phyloP scores from a whole-genome alignment of 2,888 invertebrate genomes.

The Linyphia triangularis region DNA sequence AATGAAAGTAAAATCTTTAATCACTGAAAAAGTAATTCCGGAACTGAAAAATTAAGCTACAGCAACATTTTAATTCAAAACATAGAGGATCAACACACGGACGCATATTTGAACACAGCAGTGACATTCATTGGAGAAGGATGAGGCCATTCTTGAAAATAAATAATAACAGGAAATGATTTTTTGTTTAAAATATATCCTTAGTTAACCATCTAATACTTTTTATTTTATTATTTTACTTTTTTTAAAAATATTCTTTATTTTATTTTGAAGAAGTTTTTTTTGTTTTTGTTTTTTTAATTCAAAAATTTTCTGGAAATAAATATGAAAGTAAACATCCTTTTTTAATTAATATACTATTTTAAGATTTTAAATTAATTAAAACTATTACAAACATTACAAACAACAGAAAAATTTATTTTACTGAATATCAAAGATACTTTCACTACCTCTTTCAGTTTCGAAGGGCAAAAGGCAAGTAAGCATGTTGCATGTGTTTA shows the following conservation, averaged over 20 bases:
- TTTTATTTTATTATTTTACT: no score
- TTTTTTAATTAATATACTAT: no score
- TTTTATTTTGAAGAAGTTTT: no score
- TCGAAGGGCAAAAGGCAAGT: constrained; percentile 3
- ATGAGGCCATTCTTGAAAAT: constrained; percentile 44
- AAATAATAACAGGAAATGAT: constrained; percentile 12
- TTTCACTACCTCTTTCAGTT: not conserved
- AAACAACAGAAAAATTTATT: not conserved
- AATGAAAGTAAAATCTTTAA: not conserved
- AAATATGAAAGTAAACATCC: no score
- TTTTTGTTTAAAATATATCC: not conserved
- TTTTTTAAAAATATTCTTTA: no score
- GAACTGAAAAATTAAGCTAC: not conserved
- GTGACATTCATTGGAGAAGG: constrained; percentile 28
- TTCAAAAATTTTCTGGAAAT: no score
- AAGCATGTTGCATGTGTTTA: not conserved
- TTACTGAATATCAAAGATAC: no score
- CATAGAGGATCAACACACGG: constrained; percentile 28
- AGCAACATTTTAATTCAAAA: constrained; percentile 1
- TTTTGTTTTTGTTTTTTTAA: no score
- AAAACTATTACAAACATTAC: no score
- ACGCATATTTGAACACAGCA: constrained; percentile 52
- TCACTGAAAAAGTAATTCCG: not conserved
- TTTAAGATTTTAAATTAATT: no score
- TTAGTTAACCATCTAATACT: no score